Evolutionary conservation across 2,113 vertebrate genomes (phyloP).

Genomic region (Speoplatyrhinus poulsoni): DNA sequence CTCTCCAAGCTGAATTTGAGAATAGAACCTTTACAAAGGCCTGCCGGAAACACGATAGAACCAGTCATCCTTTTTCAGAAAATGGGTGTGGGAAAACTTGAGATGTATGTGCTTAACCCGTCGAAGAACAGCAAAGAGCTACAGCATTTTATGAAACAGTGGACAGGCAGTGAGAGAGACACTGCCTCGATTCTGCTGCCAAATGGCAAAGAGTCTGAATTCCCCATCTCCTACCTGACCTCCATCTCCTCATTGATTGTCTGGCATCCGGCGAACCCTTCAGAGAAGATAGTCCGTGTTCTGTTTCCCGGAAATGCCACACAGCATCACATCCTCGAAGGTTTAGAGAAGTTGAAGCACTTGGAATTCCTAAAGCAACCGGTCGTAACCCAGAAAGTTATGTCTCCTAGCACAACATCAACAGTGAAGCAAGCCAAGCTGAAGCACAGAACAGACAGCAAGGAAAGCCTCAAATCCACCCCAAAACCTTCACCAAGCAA

Average conservation of each 20-base stretch:
- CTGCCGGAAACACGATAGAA: slow-evolving; percentile 83
- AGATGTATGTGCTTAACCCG: slow-evolving; percentile 97
- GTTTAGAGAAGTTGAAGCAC: slow-evolving; percentile 94
- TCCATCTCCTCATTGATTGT: slow-evolving; percentile 94
- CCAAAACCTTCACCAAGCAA: slow-evolving; percentile 82
- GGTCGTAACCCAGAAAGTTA: slow-evolving; percentile 86
- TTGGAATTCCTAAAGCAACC: slow-evolving; percentile 93
- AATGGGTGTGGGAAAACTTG: slow-evolving; percentile 95
- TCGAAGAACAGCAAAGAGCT: slow-evolving; percentile 93
- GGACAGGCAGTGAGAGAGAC: slow-evolving; percentile 90
- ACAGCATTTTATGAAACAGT: slow-evolving; percentile 95
- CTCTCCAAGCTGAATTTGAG: slow-evolving; percentile 90
- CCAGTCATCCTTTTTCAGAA: slow-evolving; percentile 95
- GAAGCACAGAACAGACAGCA: slow-evolving; percentile 90
- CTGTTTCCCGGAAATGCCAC: slow-evolving; percentile 94
- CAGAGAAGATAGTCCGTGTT: slow-evolving; percentile 92
- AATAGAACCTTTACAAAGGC: slow-evolving; percentile 88
- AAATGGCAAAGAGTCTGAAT: slow-evolving; percentile 89
- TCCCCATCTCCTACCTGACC: slow-evolving; percentile 87
- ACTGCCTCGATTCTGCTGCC: slow-evolving; percentile 85
- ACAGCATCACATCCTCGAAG: slow-evolving; percentile 91
- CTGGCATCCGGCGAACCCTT: slow-evolving; percentile 94
- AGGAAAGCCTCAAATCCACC: slow-evolving; percentile 88
- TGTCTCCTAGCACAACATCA: slow-evolving; percentile 77
- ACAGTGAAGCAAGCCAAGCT: slow-evolving; percentile 87